These are phyloP conservation scores for Xyrauchen texanus DNA, from an alignment of 2,113 vertebrate species.

Conservation along the genomic window DNA sequence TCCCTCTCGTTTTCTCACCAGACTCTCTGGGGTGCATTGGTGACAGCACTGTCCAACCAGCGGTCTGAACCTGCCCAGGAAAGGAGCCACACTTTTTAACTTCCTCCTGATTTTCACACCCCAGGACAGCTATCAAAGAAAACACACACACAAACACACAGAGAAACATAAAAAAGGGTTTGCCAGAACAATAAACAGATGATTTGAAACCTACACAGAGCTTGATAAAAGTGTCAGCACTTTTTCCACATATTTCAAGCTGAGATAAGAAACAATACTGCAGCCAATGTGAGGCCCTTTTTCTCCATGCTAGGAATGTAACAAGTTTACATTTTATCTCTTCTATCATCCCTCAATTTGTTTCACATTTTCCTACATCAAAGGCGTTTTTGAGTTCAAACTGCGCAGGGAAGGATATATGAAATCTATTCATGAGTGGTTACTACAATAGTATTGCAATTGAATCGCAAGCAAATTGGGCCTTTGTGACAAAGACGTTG, in stretches of 20 bases:
- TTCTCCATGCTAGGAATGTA: neutral
- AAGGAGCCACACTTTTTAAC: slow-evolving; percentile 57
- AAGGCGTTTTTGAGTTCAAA: slow-evolving; percentile 17
- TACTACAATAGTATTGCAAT: neutral
- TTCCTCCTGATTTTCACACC: slow-evolving; percentile 68
- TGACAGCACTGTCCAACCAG: slow-evolving; percentile 74
- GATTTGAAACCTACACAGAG: neutral
- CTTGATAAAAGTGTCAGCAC: slow-evolving; percentile 24
- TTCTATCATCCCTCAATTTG: slow-evolving; percentile 11
- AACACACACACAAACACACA: slow-evolving; percentile 32
- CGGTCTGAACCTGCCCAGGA: slow-evolving; percentile 70
- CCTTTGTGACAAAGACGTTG: slow-evolving; percentile 4
- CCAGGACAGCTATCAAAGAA: slow-evolving; percentile 65
- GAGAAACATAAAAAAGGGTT: neutral
- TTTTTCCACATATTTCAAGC: slow-evolving; percentile 7
- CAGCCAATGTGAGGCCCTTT: slow-evolving; percentile 7
- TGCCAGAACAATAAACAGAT: neutral
- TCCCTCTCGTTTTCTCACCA: slow-evolving; percentile 65
- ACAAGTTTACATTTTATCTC: slow-evolving; percentile 9
- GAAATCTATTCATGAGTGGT: slow-evolving; percentile 6
- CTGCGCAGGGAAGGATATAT: neutral
- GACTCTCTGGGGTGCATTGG: slow-evolving; percentile 75
- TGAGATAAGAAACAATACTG: slow-evolving; percentile 16
- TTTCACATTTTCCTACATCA: slow-evolving; percentile 21
- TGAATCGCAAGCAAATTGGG: slow-evolving; percentile 8